Evolutionary conservation across 2,888 invertebrate genomes (phyloP), one percentile per base, ranked within the genome.

Genomic region (Agriopis marginaria): DNA sequence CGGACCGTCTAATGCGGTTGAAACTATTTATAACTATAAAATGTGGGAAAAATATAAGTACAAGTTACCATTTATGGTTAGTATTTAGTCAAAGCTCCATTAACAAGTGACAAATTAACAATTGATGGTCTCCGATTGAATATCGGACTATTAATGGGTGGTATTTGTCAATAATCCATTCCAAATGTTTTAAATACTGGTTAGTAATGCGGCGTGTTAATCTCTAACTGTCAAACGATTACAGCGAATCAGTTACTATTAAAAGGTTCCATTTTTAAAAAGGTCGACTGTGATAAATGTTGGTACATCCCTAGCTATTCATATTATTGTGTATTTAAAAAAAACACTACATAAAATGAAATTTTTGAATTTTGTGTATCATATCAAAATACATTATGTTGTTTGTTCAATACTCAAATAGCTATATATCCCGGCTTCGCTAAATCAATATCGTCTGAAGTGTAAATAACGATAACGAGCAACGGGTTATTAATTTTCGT

Each of bases 181-280:
- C 78, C 82, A 83, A 88, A 84, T 82, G 81, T 86, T 84, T 82
- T 81, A 83, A 87, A 85, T 81, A 78, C 81, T 77, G 75, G 73
- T 83, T 88, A 88, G 90, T 91, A 89, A 90, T 87, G 85, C 80
- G 73, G 85, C 79, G 75, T 74, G 77, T 81, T 90, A 89, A 92
- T 92, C 92, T 90, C 73, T 65, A 81, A 86, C 88, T 85, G 92
- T 92, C 92, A 89, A 88, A 88, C 83, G 87, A 86, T 86, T 86
- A 86, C 83, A 78, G 77, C 83, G 79, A 88, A 89, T 91, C 87
- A 88, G 89, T 86, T 88, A 85, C 89, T 88, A 86, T 82, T 86
- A 90, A 91, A 90, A 90, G 91, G 85, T 81, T 84, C 86, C 88
- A 90, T 91, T 92, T 91, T 91, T 90, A 89, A 90, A 88, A 81